phyloP scores from a whole-genome alignment of 2,797 vertebrate genomes.

The Pseudomugil tenellus region DNA sequence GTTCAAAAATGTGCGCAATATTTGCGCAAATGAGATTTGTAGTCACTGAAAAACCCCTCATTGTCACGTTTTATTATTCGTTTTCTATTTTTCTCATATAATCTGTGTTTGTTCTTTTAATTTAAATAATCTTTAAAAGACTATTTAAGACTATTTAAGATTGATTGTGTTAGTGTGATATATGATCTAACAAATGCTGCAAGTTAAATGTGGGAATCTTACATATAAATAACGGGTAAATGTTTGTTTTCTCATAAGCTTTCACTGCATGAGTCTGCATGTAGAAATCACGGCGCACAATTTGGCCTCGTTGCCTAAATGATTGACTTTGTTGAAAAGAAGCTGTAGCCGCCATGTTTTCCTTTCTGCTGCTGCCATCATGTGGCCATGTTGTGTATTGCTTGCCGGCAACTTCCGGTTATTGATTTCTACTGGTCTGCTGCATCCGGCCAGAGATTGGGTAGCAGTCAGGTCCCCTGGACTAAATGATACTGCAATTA shows the following conservation, averaged over 20 bases:
- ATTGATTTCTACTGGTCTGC: conserved; percentile 11
- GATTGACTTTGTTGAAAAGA: background rate
- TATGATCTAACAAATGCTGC: background rate
- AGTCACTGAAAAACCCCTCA: background rate
- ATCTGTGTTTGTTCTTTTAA: background rate
- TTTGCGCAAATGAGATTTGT: background rate
- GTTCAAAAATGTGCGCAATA: background rate
- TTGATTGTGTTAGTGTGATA: background rate
- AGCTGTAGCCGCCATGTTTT: conserved; percentile 6
- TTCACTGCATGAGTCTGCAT: background rate
- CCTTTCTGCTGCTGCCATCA: conserved; percentile 61
- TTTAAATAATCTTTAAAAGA: background rate
- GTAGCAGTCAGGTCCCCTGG: background rate
- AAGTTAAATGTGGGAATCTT: background rate
- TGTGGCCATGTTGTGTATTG: conserved; percentile 44
- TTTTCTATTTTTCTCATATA: background rate
- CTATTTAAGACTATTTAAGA: background rate
- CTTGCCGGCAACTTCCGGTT: background rate
- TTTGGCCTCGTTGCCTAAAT: background rate
- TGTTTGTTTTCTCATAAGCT: background rate
- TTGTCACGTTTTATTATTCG: background rate
- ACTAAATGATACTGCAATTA: background rate
- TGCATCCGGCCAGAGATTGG: conserved; percentile 16
- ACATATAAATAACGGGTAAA: background rate
- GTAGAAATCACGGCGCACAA: background rate